Evolutionary conservation across 2,888 invertebrate genomes (phyloP).

Genomic region (Noctua janthina): DNA sequence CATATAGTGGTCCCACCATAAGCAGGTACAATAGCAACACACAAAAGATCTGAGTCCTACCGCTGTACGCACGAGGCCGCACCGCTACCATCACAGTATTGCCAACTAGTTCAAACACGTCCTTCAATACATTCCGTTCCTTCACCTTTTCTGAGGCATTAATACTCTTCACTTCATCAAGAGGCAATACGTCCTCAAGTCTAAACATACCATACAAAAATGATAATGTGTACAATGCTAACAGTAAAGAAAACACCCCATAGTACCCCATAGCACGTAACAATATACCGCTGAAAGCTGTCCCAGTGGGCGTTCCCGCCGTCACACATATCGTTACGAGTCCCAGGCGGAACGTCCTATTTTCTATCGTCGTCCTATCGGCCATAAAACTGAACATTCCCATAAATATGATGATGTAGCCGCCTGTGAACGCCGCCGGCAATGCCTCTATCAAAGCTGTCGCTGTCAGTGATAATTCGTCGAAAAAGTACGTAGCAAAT

Average conservation of each 20-base stretch:
- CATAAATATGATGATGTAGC: conserved; percentile 91
- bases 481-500: conserved; percentile 90
- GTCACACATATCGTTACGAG: conserved; percentile 90
- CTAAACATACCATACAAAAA: conserved; percentile 83
- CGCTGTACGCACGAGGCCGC: conserved; percentile 77
- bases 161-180: conserved; percentile 59
- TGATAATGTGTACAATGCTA: conserved; percentile 78
- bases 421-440: conserved; percentile 91
- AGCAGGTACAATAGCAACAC: conserved; percentile 84
- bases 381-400: conserved; percentile 92
- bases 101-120: conserved; percentile 81
- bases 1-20: conserved; percentile 88
- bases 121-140: conserved; percentile 71
- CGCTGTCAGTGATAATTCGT: conserved; percentile 86
- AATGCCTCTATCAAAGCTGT: conserved; percentile 90
- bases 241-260: conserved; percentile 84
- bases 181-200: conserved; percentile 81
- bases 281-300: conserved; percentile 88
- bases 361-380: conserved; percentile 90
- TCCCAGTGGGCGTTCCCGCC: conserved; percentile 88
- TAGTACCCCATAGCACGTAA: conserved; percentile 85
- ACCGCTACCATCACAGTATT: conserved; percentile 85
- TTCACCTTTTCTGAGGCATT: conserved; percentile 59
- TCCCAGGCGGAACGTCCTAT: conserved; percentile 92
- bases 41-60: conserved; percentile 82